Base-by-base conservation (phyloP, 1,140 invertebrate species). In the Scaptomyza montana region DNA sequence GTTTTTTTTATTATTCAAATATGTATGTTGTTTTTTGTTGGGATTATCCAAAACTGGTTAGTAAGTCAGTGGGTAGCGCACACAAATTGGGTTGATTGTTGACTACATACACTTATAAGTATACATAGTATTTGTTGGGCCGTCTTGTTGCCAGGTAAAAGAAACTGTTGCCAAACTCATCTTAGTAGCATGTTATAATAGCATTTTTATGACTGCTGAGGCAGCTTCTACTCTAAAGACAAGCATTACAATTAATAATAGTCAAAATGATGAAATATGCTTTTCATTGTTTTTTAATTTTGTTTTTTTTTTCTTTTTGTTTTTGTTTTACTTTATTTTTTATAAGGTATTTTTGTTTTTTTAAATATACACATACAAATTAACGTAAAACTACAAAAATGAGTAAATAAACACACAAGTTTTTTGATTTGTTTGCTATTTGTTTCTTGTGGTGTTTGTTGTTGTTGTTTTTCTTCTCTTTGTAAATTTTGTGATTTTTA, bases 321-420 rank as follows among this genome's bases (percentile, higher is more conserved):
- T 59, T 60, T 60, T 55, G 47, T 68, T 70, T 63, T 71, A 80
- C 25, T 50, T 69, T 70, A 59, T 75, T 74, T 74, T 85, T 77
- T 74, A 74, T 77, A 65, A 73, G 64, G 70, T 77, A 74, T 66
- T 89, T 89, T 87, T 87, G 70, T 77, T 68, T 66, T 87, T 89
- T 87, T 87, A 87, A 87, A 87, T 87, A 87, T 89, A 87, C 82
- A 87, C 79, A 79, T 87, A 87, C 79, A 87, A 87, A 81, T 87
- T 87, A 87, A 87, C 82, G 82, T 87, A 87, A 78, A 87, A 87
- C 82, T 87, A 87, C 82, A 89, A 89, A 86, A 82, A 86, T 87
- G 78, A 87, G 78, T 74, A 74, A 73, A 73, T 67, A 61, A 25
- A 69, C 69, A 69, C 77, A 80, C 78, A 81, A 76, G 62, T 66